Conservation (phyloP, 92 coral and sea anemone species). For the Galaxea fascicularis region DNA sequence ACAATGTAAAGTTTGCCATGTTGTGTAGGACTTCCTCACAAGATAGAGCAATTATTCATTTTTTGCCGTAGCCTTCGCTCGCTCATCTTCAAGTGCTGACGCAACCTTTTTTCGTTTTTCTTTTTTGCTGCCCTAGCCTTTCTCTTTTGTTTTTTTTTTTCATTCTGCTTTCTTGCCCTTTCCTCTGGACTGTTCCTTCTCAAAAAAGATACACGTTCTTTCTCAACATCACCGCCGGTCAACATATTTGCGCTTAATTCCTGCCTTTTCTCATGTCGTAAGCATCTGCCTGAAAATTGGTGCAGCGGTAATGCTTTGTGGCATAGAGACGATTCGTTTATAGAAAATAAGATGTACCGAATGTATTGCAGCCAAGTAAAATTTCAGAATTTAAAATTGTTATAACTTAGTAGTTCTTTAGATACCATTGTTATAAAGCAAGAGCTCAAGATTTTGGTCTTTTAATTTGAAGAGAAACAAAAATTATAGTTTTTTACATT, state of each 20-base stretch:
- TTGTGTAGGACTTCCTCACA: constrained; percentile 32
- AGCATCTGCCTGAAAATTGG: too few relatives aligned
- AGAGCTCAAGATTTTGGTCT: too few relatives aligned
- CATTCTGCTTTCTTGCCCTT: constrained; percentile 9
- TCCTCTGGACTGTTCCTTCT: constrained; percentile 5
- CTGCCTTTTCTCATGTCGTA: too few relatives aligned
- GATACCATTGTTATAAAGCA: too few relatives aligned
- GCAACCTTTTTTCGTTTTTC: background rate
- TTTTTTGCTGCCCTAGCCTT: constrained; percentile 3
- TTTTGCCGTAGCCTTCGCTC: background rate
- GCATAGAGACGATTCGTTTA: too few relatives aligned
- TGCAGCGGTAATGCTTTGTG: too few relatives aligned
- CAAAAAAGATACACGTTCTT: background rate
- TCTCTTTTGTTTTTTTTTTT: constrained; percentile 1
- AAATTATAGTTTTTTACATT: too few relatives aligned
- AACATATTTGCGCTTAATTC: background rate
- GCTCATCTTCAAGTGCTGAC: constrained; percentile 23
- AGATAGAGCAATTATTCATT: constrained; percentile 29
- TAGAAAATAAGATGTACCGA: too few relatives aligned
- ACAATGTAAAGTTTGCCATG: constrained; percentile 13
- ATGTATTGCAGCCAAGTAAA: too few relatives aligned
- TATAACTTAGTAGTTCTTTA: too few relatives aligned
- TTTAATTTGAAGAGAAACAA: too few relatives aligned
- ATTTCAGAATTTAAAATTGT: too few relatives aligned
- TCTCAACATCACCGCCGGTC: background rate